Conservation (phyloP, 2,113 vertebrate species). For the Myotis lucifugus region DNA sequence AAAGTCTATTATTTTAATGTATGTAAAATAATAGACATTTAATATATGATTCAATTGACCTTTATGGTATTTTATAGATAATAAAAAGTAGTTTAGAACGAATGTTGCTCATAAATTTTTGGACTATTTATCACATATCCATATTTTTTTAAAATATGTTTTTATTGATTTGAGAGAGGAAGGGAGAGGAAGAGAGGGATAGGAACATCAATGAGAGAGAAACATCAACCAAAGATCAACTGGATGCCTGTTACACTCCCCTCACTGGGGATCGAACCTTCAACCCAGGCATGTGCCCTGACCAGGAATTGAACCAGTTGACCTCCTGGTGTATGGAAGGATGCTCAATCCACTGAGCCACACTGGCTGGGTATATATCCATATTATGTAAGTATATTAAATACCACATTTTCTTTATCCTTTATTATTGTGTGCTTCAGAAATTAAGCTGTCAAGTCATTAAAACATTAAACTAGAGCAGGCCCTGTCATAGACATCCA, state of each 20-base stretch:
- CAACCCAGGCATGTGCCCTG: too few relatives aligned
- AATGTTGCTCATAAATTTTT: not conserved
- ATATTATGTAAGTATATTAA: not conserved
- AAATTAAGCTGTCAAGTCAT: not conserved
- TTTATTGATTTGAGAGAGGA: too few relatives aligned
- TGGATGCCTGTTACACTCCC: too few relatives aligned
- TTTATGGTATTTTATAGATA: not conserved
- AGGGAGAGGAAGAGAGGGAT: too few relatives aligned
- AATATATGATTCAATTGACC: not conserved
- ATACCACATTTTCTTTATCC: not conserved
- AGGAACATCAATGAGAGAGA: too few relatives aligned
- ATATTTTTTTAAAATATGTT: too few relatives aligned
- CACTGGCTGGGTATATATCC: not conserved
- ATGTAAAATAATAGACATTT: not conserved
- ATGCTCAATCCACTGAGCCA: too few relatives aligned
- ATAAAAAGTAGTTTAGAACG: conserved; percentile 23
- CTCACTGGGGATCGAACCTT: too few relatives aligned
- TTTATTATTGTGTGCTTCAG: not conserved
- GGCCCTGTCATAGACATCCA: not conserved
- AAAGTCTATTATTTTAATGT: not conserved
- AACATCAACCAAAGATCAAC: too few relatives aligned
- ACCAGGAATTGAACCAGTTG: too few relatives aligned
- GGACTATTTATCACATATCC: not conserved
- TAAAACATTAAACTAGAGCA: not conserved
- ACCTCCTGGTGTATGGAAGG: too few relatives aligned